Conservation (phyloP, 2,888 invertebrate genomes). For the Synanthedon formicaeformis region DNA sequence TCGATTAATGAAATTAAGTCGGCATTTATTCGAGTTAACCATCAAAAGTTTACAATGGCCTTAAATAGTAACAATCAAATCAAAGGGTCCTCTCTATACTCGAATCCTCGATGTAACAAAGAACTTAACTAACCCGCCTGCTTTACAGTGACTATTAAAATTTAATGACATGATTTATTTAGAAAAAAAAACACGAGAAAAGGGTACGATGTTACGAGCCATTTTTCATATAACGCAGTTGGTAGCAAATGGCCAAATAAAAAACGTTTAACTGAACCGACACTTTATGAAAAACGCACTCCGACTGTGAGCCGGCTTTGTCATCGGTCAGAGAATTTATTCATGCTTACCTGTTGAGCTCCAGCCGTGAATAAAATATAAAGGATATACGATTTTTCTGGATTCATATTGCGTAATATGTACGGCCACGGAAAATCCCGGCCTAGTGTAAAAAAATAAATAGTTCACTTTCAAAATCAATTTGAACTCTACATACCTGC, state of each 20-base stretch:
- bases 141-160: constrained; percentile 67
- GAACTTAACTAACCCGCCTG: constrained; percentile 61
- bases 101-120: constrained; percentile 53
- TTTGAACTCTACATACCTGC: no score
- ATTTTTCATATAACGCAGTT: constrained; percentile 71
- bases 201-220: constrained; percentile 68
- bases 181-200: constrained; percentile 54
- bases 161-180: constrained; percentile 71
- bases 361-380: constrained; percentile 62
- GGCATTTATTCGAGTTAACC: constrained; percentile 64
- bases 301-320: constrained; percentile 57
- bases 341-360: constrained; percentile 62
- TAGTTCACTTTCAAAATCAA: no score
- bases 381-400: constrained; percentile 68
- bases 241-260: constrained; percentile 70
- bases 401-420: constrained; percentile 55
- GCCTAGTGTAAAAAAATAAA: neutral
- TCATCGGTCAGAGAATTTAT: constrained; percentile 63
- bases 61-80: constrained; percentile 66
- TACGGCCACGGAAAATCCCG: constrained; percentile 29
- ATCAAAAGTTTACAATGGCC: constrained; percentile 52
- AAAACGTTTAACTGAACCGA: constrained; percentile 66
- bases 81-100: constrained; percentile 35
- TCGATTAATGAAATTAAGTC: constrained; percentile 71
- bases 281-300: constrained; percentile 67